Conservation (phyloP, 1,140 invertebrate species). For the Caenorhabditis remanei region DNA sequence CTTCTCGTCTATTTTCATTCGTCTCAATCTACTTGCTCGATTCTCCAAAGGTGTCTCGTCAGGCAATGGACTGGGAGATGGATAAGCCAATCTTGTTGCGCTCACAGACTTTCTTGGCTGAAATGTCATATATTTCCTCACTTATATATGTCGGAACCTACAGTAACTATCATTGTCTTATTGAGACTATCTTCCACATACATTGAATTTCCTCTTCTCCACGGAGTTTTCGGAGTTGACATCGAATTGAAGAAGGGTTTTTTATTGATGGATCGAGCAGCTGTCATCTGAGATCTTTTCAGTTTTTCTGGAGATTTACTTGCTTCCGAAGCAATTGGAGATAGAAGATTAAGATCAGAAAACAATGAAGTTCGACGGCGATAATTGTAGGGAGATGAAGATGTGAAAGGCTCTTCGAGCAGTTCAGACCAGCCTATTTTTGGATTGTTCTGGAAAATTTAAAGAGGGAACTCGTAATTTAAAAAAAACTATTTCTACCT, state of each 20-base stretch:
- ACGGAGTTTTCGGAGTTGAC: slow-evolving; percentile 33
- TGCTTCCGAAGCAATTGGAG: slow-evolving; percentile 41
- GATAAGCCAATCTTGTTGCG: not conserved
- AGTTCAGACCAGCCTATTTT: slow-evolving; percentile 1
- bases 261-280: not conserved
- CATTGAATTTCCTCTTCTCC: slow-evolving; percentile 43
- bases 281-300: not conserved
- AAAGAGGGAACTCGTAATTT: not conserved
- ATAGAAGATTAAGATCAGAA: slow-evolving; percentile 9
- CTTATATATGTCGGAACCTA: not conserved
- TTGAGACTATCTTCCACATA: not conserved
- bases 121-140: not conserved
- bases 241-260: not conserved
- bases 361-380: slow-evolving; percentile 26
- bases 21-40: slow-evolving; percentile 53
- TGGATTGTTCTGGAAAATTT: not conserved
- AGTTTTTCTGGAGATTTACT: slow-evolving; percentile 16
- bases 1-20: slow-evolving; percentile 47
- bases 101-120: slow-evolving; percentile 1
- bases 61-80: not conserved
- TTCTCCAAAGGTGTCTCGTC: slow-evolving; percentile 29
- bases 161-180: not conserved
- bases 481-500: not conserved
- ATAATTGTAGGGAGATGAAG: not conserved
- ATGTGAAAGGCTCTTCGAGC: slow-evolving; percentile 2